Conservation (phyloP, 2,888 invertebrate genomes). For the Drosophila pullipes region DNA sequence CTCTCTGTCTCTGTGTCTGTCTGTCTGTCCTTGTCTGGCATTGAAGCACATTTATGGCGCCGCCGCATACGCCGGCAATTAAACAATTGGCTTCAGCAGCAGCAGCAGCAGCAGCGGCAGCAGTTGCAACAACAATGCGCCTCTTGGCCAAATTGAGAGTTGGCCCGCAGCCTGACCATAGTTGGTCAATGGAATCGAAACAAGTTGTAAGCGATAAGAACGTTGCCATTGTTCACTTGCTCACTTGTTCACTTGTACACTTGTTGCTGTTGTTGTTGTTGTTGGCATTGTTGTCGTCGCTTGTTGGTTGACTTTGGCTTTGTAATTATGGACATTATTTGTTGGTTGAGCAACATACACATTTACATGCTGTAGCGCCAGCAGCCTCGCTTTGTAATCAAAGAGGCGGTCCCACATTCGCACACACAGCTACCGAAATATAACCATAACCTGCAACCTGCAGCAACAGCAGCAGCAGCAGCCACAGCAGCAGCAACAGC, state of each 20-base stretch:
- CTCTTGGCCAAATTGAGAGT: conserved; percentile 72
- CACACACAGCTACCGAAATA: conserved; percentile 71
- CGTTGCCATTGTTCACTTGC: conserved; percentile 60
- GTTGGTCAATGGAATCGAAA: conserved; percentile 79
- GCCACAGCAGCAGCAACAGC: conserved; percentile 10
- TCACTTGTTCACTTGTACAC: background rate
- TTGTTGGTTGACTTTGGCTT: conserved; percentile 68
- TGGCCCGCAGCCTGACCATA: conserved; percentile 58
- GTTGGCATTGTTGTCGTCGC: conserved; percentile 72
- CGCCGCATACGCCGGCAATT: conserved; percentile 77
- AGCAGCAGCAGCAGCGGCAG: conserved; percentile 16
- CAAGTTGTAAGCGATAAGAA: conserved; percentile 79
- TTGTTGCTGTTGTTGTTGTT: conserved; percentile 49
- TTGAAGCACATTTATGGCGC: conserved; percentile 77
- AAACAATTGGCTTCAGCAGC: conserved; percentile 67
- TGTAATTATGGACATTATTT: conserved; percentile 75
- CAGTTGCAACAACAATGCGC: conserved; percentile 62
- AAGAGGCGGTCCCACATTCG: conserved; percentile 64
- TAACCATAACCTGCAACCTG: conserved; percentile 29
- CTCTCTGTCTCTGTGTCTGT: conserved; percentile 7
- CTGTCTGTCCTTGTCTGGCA: conserved; percentile 50
- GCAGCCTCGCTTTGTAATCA: conserved; percentile 57
- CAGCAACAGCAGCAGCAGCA: conserved; percentile 7
- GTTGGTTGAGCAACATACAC: conserved; percentile 49
- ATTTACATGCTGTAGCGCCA: conserved; percentile 70